Base-by-base conservation (phyloP, 2,888 invertebrate species). In the Oscheius sp. region DNA sequence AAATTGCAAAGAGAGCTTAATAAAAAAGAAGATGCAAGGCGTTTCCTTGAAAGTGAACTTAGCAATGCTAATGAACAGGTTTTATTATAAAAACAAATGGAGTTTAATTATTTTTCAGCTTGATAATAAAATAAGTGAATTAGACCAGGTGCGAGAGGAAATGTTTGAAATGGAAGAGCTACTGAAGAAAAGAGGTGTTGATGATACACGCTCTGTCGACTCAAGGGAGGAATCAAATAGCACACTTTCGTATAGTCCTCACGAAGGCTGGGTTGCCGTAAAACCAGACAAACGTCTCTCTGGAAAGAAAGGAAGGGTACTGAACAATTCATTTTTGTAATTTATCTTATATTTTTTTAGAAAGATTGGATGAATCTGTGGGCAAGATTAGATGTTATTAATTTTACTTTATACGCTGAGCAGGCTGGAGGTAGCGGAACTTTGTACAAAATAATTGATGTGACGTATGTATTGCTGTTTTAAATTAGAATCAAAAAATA, bases 141-240 rank as follows among this genome's bases (percentile, higher is more conserved):
- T n/a, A n/a, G 49, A 52, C 3, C 43, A 46, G 21, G 7, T 45
- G 27, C 25, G 16, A 25, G 7, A 5, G 1, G 53, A 53, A 66
- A 7, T 21, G 1, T n/a, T 3, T 23, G 66, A 66, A 18, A n/a
- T 66, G 7, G 49, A 66, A 27, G 53, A 66, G 1, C 16, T 52
- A 7, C 49, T 52, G 1, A 49, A 49, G 46, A 7, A 49, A 25
- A 16, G n/a, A n/a, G 23, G 18, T 13, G 52, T 66, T 3, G 66
- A 52, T 18, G 66, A 66, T 49, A 21, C 49, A 1, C 45, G 53
- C 27, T 59, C 49, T 43, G 29, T 59, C n/a, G 81, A 77, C 53
- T 79, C 79, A 0, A 68, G 76, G 1, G 81, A 79, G 43, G 77
- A 75, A 23, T 61, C 61, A 29, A 76, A 78, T 16, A 74, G 76